phyloP scores from a whole-genome alignment of 1,140 invertebrate species.

The Campodea augens region DNA sequence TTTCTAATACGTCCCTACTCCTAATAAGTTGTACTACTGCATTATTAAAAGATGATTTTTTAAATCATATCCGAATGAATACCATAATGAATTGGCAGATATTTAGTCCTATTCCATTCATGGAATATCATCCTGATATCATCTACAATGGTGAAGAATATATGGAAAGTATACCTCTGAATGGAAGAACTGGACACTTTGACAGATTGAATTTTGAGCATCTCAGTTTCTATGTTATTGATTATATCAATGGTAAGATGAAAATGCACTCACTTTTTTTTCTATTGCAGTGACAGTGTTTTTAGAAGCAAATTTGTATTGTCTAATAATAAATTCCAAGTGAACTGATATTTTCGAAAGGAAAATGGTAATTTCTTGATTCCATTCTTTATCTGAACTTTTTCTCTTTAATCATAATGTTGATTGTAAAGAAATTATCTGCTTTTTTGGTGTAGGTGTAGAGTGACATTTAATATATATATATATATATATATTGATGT shows the following conservation, averaged over 20 bases:
- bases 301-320: background rate
- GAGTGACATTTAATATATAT: no score
- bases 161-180: conserved; percentile 35
- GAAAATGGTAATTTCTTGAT: background rate
- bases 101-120: conserved; percentile 63
- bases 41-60: conserved; percentile 53
- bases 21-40: conserved; percentile 41
- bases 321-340: background rate
- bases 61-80: conserved; percentile 74
- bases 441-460: no score
- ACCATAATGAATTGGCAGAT: conserved; percentile 60
- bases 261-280: no score
- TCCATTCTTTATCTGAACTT: conserved; percentile 4
- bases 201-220: conserved; percentile 47
- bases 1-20: conserved; percentile 44
- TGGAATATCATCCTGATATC: conserved; percentile 46
- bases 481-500: no score
- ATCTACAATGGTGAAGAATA: conserved; percentile 29
- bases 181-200: conserved; percentile 67
- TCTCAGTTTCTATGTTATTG: conserved; percentile 59
- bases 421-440: no score
- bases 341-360: background rate
- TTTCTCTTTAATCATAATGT: background rate
- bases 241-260: conserved; percentile 54
- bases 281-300: background rate